Conservation (phyloP, 2,888 invertebrate genomes). For the Sminthurinus aureus region DNA sequence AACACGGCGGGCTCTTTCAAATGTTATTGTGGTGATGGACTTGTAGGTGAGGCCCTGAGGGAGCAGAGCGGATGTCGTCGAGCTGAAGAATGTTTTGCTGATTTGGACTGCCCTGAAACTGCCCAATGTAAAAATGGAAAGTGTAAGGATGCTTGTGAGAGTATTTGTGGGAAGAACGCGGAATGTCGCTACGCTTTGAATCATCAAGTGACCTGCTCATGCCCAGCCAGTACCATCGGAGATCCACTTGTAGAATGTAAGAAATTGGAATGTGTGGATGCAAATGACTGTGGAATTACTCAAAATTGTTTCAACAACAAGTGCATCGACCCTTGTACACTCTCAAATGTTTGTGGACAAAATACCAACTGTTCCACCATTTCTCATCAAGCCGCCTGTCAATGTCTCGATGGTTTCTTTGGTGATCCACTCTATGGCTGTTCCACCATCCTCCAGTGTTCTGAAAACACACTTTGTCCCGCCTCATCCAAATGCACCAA, state of each 20-base stretch:
- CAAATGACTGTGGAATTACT: constrained; percentile 74
- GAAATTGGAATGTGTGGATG: constrained; percentile 66
- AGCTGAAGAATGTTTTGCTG: constrained; percentile 82
- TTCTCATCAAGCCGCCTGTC: constrained; percentile 71
- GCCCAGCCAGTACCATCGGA: constrained; percentile 63
- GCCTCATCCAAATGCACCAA: constrained; percentile 83
- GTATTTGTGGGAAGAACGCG: constrained; percentile 80
- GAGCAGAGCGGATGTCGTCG: constrained; percentile 74
- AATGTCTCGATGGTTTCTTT: constrained; percentile 63
- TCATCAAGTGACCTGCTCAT: constrained; percentile 83
- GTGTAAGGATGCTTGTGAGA: constrained; percentile 80
- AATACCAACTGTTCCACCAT: constrained; percentile 76
- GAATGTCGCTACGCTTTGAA: constrained; percentile 77
- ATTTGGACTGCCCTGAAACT: constrained; percentile 79
- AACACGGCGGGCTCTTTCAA: constrained; percentile 80
- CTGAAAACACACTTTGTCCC: constrained; percentile 80
- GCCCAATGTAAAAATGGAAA: constrained; percentile 76
- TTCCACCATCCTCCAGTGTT: constrained; percentile 82
- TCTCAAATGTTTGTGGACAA: constrained; percentile 83
- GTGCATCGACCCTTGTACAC: constrained; percentile 81
- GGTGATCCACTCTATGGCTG: constrained; percentile 88
- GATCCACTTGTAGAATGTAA: constrained; percentile 60
- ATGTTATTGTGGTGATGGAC: constrained; percentile 79
- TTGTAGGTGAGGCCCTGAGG: constrained; percentile 78
- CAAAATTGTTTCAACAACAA: constrained; percentile 80